Base-by-base conservation (phyloP, 2,888 invertebrate genomes). In the Ornithoptera alexandrae region DNA sequence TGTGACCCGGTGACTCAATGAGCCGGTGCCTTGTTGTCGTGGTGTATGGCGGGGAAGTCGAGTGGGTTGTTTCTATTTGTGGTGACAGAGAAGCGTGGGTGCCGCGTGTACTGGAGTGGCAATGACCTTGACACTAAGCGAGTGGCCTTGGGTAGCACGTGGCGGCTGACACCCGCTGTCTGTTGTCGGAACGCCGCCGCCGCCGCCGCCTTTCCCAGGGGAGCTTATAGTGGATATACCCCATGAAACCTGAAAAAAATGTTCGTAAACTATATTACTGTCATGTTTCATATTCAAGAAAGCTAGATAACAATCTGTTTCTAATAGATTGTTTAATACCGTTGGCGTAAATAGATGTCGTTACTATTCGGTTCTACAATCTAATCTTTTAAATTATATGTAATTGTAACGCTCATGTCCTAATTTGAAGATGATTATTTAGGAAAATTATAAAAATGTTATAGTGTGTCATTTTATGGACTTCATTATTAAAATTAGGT, bases 61-160 rank as follows among this genome's bases (percentile, higher is more conserved):
- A 88, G 90, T 89, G 86, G 89, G 89, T 86, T 84, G 88, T 85
- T 63, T 89, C 90, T 92, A 92, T 92, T 91, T 90, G 91, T 91
- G 92, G 92, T 91, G 91, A 89, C 91, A 90, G 87, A 89, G 88
- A 86, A 84, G 92, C 90, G 92, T 91, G 92, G 91, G 91, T 89
- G 91, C 90, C 87, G 89, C 90, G 90, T 90, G 91, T 88, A 87
- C 90, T 91, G 92, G 92, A 91, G 92, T 92, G 90, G 91, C 91
- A 90, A 90, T 90, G 91, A 91, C 92, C 92, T 92, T 93, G 92
- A 92, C 92, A 93, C 92, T 91, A 91, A 91, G 90, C 90, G 91
- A 92, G 88, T 91, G 92, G 91, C 92, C 91, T 92, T 92, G 92
- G 92, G 91, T 89, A 91, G 91, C 92, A 92, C 92, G 92, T 92